Conservation (phyloP, 2,113 vertebrate species). For the Aldabrachelys gigantea region DNA sequence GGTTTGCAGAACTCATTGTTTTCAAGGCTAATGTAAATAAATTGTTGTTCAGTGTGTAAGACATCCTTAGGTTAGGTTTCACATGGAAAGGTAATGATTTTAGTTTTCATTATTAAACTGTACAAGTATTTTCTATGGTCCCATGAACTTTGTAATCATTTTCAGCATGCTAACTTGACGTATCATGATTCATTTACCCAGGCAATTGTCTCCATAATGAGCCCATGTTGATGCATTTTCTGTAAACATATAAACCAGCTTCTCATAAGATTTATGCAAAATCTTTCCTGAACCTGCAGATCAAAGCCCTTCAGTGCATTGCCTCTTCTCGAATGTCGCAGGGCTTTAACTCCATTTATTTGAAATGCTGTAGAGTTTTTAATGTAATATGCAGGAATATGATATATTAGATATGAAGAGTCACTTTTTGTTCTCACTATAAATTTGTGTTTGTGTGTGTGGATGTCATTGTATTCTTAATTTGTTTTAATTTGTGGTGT, state of each 20-base stretch:
- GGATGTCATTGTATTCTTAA: not conserved
- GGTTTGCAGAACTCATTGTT: not conserved
- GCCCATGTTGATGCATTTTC: slow-evolving; percentile 31
- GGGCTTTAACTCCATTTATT: not conserved
- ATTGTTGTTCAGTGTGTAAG: slow-evolving; percentile 3
- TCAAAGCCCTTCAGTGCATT: not conserved
- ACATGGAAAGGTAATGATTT: not conserved
- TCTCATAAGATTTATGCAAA: slow-evolving; percentile 42
- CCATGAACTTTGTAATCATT: slow-evolving; percentile 16
- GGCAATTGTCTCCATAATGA: slow-evolving; percentile 45
- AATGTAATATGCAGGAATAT: not conserved
- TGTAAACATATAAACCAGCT: slow-evolving; percentile 26
- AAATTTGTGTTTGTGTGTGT: not conserved
- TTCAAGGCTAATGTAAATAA: not conserved
- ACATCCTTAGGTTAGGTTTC: slow-evolving; percentile 2
- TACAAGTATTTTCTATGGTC: slow-evolving; percentile 29
- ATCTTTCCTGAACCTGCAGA: not conserved
- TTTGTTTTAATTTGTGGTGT: not conserved
- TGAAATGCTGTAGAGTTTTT: not conserved
- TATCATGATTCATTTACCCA: slow-evolving; percentile 42
- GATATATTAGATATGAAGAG: rapidly evolving
- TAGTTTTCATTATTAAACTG: slow-evolving; percentile 17
- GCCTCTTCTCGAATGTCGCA: not conserved
- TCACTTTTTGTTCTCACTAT: not conserved
- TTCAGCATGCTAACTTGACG: slow-evolving; percentile 8